Base-by-base conservation (phyloP, 2,797 vertebrate genomes). In the Coccyzus lansbergi region DNA sequence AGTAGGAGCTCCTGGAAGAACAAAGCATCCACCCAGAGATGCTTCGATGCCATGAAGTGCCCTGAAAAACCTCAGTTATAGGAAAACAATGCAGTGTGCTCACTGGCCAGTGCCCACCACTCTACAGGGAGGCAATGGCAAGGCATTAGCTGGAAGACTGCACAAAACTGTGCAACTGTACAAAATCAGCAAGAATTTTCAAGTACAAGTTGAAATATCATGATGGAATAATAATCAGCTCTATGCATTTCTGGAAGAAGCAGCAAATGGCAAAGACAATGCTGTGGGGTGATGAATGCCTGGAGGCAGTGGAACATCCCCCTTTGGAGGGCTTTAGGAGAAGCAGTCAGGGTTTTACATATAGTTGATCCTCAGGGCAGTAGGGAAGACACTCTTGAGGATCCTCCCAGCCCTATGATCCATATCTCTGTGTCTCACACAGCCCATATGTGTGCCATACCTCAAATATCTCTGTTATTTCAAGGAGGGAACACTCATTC, bases 211-310 rank as follows among this genome's bases (percentile, higher is more conserved):
- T 76, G 63, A 56, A 60, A 46, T 1, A 1, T 46, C 71, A 53
- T 33, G 34, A 52, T 20, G n/a, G 34, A 19, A n/a, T 17, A 59
- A 52, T 13, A 42, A 53, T 25, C 48, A 34, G 26, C 29, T 65
- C 26, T 34, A 0, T 14, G 26, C 31, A 38, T 28, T 29, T 51
- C 24, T 48, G 59, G n/a, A 55, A 90, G 69, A 77, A 4, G 24
- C 59, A 76, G 24, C 14, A 68, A 56, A 7, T 7, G 20, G 24
- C 42, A 67, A 77, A 13, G 48, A 29, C 51, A 65, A 7, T 12
- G 15, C 33, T 49, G 15, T 15, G 29, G 26, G 20, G 29, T 0
- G 2, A 4, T 5, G 17, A 12, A 4, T 20, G 19, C 28, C 42
- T 55, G 56, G 6, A 74, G 48, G 21, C 56, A 70, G 55, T 4